A percentile compares a stretch with the other conserved stretches of the same genome.
phyloP scores from a whole-genome alignment of 1,140 invertebrate species.

The Teleogryllus occipitalis region DNA sequence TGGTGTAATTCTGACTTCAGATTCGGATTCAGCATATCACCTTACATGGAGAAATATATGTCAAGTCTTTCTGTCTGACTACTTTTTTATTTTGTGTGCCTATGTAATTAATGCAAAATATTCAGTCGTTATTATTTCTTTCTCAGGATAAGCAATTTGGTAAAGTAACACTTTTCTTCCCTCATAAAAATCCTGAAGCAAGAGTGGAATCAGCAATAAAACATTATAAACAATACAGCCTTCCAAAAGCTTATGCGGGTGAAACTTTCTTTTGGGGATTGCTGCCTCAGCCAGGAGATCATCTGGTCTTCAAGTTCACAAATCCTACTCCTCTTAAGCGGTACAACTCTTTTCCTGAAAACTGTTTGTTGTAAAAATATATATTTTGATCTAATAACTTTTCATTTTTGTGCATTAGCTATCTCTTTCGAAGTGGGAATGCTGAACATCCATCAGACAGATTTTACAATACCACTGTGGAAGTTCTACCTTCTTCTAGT shows the following conservation, averaged over 20 bases:
- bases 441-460: constrained; percentile 83
- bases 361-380: neutral
- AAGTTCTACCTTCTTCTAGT: constrained; percentile 53
- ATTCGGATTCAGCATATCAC: too few species aligned
- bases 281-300: constrained; percentile 73
- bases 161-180: constrained; percentile 71
- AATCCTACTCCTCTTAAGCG: constrained; percentile 65
- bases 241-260: constrained; percentile 78
- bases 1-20: too few species aligned
- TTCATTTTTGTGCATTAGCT: constrained; percentile 46
- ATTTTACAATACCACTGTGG: constrained; percentile 82
- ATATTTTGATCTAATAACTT: neutral
- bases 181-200: constrained; percentile 75
- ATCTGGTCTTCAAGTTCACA: constrained; percentile 72
- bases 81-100: too few species aligned
- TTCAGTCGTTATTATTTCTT: constrained; percentile 23
- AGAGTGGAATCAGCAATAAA: constrained; percentile 67
- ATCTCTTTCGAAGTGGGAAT: constrained; percentile 84
- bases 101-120: too few species aligned
- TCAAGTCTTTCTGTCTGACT: too few species aligned
- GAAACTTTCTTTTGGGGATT: constrained; percentile 90
- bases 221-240: constrained; percentile 72
- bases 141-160: constrained; percentile 85
- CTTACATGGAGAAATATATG: too few species aligned
- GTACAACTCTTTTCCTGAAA: constrained; percentile 40